Evolutionary conservation across 2,113 vertebrate genomes (phyloP).

Genomic region (Apteryx mantelli): DNA sequence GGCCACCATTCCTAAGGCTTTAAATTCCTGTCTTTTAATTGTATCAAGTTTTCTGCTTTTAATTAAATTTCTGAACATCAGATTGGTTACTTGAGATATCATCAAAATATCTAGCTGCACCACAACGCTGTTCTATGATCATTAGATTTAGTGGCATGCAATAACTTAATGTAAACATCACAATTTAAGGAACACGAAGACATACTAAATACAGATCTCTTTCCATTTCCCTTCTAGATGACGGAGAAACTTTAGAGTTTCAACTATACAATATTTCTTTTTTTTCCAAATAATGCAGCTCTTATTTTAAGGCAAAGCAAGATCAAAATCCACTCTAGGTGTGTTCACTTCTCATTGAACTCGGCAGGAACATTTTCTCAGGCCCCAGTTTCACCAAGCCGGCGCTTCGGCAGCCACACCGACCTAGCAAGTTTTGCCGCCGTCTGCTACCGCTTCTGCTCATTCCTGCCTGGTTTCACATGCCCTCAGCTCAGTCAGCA

Average conservation of each 20-base stretch:
- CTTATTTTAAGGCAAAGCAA: not conserved
- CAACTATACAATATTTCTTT: not conserved
- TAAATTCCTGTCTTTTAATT: not conserved
- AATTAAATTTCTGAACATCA: slow-evolving; percentile 32
- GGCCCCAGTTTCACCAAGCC: not conserved
- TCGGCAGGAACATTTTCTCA: not conserved
- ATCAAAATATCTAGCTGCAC: not conserved
- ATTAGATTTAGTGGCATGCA: not conserved
- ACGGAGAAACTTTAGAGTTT: not conserved
- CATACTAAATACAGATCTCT: not conserved
- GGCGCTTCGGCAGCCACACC: not conserved
- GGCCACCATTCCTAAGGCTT: slow-evolving; percentile 23
- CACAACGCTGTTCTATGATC: not conserved
- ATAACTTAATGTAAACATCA: not conserved
- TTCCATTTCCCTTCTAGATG: not conserved
- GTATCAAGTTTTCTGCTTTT: slow-evolving; percentile 38
- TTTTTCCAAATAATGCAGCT: not conserved
- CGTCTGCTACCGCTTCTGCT: not conserved
- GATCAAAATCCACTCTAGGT: not conserved
- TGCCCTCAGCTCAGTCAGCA: not conserved
- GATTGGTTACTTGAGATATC: not conserved
- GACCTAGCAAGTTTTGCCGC: not conserved
- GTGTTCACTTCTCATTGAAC: not conserved
- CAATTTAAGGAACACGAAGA: not conserved
- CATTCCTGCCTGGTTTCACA: not conserved